phyloP scores from a whole-genome alignment of 2,113 vertebrate species.

The Vulpes ferrilata region DNA sequence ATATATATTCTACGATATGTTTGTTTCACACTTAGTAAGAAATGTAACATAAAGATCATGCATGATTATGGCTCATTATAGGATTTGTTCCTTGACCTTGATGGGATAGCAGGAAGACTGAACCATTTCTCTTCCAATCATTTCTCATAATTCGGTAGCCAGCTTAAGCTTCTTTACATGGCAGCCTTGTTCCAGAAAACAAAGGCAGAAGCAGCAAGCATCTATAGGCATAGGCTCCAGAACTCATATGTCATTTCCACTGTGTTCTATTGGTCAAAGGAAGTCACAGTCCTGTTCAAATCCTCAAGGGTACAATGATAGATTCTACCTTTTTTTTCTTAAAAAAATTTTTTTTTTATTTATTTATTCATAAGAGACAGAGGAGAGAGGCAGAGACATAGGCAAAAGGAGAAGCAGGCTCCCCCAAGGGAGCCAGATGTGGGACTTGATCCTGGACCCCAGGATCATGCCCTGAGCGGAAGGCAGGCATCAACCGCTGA shows the following conservation, averaged over 20 bases:
- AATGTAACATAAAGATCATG: neutral
- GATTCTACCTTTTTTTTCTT: neutral
- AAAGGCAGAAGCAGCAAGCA: neutral
- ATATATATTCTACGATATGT: neutral
- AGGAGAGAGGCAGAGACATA: no score
- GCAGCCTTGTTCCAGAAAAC: neutral
- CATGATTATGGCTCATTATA: neutral
- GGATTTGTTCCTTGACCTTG: neutral
- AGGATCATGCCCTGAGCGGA: no score
- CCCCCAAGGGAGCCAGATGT: no score
- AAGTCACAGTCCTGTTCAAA: neutral
- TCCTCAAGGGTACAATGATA: neutral
- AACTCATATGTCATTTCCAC: neutral
- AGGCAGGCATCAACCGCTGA: no score
- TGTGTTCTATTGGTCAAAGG: neutral
- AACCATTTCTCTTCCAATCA: neutral
- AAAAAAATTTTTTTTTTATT: no score
- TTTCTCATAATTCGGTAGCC: neutral
- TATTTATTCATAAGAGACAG: no score
- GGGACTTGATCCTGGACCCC: no score
- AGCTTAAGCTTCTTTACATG: neutral
- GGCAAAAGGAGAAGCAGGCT: no score
- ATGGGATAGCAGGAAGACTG: neutral
- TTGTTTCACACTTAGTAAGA: constrained; percentile 8
- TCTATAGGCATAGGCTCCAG: neutral